Percentiles rank a stretch among this genome's conserved stretches.
These are phyloP conservation scores for Caenorhabditis brenneri DNA, from an alignment of 1,140 invertebrate genomes.

Conservation along the genomic window DNA sequence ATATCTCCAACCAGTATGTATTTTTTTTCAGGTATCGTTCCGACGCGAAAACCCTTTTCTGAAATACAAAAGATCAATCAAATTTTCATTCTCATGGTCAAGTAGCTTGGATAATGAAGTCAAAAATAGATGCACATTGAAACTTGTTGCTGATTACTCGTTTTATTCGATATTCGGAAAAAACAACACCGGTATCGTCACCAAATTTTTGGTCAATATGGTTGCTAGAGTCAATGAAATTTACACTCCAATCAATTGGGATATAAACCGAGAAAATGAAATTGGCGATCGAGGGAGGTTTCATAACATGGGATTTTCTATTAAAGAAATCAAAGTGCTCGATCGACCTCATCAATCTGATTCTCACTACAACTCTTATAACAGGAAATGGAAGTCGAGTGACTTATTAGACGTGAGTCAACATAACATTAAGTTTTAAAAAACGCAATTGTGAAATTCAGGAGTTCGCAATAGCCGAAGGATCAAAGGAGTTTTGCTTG, in stretches of 20 bases:
- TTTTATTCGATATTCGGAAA: slow-evolving; percentile 50
- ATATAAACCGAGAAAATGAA: not conserved
- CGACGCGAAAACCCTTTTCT: not conserved
- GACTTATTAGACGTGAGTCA: slow-evolving; percentile 16
- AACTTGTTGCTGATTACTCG: slow-evolving; percentile 54
- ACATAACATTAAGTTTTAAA: not conserved
- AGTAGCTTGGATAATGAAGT: too few species aligned
- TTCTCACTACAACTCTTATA: slow-evolving; percentile 6
- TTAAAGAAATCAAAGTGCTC: slow-evolving; percentile 45
- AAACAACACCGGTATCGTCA: slow-evolving; percentile 38
- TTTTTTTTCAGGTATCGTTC: not conserved
- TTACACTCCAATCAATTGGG: slow-evolving; percentile 45
- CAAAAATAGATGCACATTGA: slow-evolving; percentile 51
- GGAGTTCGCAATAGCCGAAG: slow-evolving; percentile 39
- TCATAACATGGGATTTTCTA: slow-evolving; percentile 52
- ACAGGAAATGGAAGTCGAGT: not conserved
- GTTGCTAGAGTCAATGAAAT: slow-evolving; percentile 53
- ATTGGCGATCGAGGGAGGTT: slow-evolving; percentile 26
- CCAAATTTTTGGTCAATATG: slow-evolving; percentile 49
- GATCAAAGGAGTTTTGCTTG: slow-evolving; percentile 39
- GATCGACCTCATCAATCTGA: slow-evolving; percentile 32
- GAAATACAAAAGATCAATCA: not conserved
- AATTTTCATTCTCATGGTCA: too few species aligned
- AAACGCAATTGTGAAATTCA: not conserved
- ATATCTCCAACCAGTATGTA: too few species aligned